Evolutionary conservation across 2,113 vertebrate species (phyloP).

Genomic region (Clarias macrocephalus): DNA sequence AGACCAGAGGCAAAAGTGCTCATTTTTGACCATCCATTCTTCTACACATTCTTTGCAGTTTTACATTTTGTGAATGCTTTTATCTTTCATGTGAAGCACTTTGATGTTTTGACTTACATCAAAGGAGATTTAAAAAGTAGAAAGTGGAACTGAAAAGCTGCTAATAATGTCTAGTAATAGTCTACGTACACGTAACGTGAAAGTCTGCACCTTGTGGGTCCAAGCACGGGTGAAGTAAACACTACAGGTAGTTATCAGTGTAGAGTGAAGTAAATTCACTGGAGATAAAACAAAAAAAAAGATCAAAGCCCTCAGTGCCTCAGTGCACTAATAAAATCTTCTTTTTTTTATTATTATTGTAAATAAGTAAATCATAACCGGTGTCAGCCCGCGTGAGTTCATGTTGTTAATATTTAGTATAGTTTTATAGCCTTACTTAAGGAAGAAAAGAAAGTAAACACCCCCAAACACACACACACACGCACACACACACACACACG

Average conservation of each 20-base stretch:
- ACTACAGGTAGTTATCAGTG: neutral
- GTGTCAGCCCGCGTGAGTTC: neutral
- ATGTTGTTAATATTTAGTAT: neutral
- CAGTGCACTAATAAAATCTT: neutral
- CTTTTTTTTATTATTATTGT: neutral
- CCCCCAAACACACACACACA: neutral
- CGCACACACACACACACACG: constrained; percentile 4
- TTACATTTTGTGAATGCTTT: neutral
- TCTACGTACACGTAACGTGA: neutral
- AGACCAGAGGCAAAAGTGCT: too few species aligned
- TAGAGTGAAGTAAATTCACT: too few species aligned
- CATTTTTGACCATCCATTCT: neutral
- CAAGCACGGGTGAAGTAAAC: constrained; percentile 20
- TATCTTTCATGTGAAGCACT: neutral
- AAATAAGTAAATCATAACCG: neutral
- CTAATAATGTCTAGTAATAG: too few species aligned
- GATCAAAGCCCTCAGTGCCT: neutral
- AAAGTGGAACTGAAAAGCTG: neutral
- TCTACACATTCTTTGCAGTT: neutral
- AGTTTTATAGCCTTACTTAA: neutral
- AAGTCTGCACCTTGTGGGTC: neutral
- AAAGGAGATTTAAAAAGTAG: neutral
- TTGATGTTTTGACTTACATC: neutral
- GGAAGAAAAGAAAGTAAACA: constrained; percentile 5
- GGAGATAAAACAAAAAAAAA: neutral